These are phyloP conservation scores for Tringa solitaria DNA, from an alignment of 2,113 vertebrate species.

Conservation along the genomic window DNA sequence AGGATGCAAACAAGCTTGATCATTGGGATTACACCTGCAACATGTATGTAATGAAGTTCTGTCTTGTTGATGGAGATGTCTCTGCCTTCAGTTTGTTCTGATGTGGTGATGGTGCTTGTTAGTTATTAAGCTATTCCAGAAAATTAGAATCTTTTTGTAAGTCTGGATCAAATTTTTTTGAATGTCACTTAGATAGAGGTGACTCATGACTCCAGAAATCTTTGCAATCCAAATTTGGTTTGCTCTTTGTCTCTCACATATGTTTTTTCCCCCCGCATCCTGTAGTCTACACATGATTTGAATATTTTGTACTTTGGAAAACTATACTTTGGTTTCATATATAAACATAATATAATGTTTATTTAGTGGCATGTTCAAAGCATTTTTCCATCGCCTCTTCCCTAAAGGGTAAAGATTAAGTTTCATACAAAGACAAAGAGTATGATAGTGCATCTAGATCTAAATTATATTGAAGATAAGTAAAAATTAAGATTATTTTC, in stretches of 20 bases:
- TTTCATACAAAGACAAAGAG: background rate
- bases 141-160: background rate
- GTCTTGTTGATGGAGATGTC: background rate
- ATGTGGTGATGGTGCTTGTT: background rate
- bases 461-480: background rate
- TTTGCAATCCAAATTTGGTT: background rate
- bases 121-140: background rate
- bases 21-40: background rate
- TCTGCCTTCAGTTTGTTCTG: background rate
- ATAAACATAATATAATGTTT: background rate
- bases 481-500: background rate
- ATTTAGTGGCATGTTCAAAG: background rate
- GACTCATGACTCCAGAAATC: background rate
- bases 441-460: background rate
- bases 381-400: background rate
- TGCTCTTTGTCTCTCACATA: background rate
- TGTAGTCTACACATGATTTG: background rate
- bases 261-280: accelerated
- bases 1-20: background rate
- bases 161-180: background rate
- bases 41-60: accelerated
- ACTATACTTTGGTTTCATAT: background rate
- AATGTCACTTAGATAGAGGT: background rate
- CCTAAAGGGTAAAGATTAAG: background rate
- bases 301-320: background rate